Base-by-base conservation (phyloP, 1,140 invertebrate genomes). In the Megalopta genalis region DNA sequence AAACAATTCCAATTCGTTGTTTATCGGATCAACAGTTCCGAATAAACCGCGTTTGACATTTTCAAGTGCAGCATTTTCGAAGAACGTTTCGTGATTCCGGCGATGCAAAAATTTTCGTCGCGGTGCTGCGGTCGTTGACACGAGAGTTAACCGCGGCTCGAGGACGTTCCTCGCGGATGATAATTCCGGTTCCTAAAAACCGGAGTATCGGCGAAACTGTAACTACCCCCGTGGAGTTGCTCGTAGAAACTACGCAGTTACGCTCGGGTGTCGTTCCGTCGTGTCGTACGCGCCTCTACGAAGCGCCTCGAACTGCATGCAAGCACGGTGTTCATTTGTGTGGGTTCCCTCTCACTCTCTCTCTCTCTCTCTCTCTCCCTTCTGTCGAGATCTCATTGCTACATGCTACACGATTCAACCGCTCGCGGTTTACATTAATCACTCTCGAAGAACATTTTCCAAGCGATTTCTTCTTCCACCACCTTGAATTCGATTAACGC, bases 231-330 rank as follows among this genome's bases (percentile, higher is more conserved):
- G 78, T 75, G 59, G 54, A 78, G 82, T 74, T 75, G 65, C 39
- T 69, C 83, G 82, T 81, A 81, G 86, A 86, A 89, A 89, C 88
- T 90, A 88, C 88, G 88, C 88, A 90, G 88, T 90, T 90, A 88
- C 87, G 83, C 82, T 88, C 80, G 87, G 82, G 82, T 84, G 85
- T 84, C 86, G 82, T 77, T 81, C 74, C 16, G 83, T 82, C 83
- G 78, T 81, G 82, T 85, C 83, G 83, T 80, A 86, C 81, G 84
- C 70, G 85, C 70, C 74, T 78, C 73, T 70, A 77, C 81, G 37
- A 71, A 63, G 39, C 60, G 75, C 57, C 66, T 49, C 65, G 70
- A 62, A 71, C 70, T 68, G 80, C 69, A 80, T 65, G 67, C 82
- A 79, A 72, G 21, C 81, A 65, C 23, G 66, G 37, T 59, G 14